Evolutionary conservation across 2,113 vertebrate species (phyloP).

Genomic region (Rissa tridactyla): DNA sequence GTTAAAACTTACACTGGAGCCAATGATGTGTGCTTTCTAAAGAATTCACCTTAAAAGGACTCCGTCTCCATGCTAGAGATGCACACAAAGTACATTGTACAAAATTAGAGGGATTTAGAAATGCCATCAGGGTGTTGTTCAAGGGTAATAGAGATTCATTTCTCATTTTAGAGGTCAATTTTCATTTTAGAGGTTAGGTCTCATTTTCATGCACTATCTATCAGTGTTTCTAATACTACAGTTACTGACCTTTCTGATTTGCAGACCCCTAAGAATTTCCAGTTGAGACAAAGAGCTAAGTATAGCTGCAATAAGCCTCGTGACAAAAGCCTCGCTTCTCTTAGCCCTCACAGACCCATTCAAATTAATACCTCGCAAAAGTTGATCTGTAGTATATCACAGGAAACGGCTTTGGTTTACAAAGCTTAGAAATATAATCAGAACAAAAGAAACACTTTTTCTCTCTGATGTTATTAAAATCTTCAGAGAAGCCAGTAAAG

Average conservation of each 20-base stretch:
- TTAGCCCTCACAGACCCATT: neutral
- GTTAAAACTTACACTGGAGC: neutral
- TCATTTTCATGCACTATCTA: conserved; percentile 62
- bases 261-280: conserved; percentile 47
- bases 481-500: neutral
- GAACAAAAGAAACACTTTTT: neutral
- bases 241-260: conserved; percentile 50
- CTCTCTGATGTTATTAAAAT: neutral
- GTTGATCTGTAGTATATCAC: neutral
- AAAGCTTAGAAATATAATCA: neutral
- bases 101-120: neutral
- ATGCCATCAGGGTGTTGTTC: conserved; percentile 8
- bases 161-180: conserved; percentile 49
- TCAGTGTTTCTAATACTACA: conserved; percentile 28
- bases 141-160: conserved; percentile 18
- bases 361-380: neutral
- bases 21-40: accelerated
- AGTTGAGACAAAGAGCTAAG: conserved; percentile 51
- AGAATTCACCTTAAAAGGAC: neutral
- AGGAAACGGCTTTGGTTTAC: neutral
- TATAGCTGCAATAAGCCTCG: neutral
- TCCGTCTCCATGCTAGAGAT: neutral
- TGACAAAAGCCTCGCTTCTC: neutral
- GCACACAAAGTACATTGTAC: neutral
- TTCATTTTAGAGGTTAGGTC: conserved; percentile 33